phyloP scores from a whole-genome alignment of 2,888 invertebrate species.

The Nemapogon koenigi region DNA sequence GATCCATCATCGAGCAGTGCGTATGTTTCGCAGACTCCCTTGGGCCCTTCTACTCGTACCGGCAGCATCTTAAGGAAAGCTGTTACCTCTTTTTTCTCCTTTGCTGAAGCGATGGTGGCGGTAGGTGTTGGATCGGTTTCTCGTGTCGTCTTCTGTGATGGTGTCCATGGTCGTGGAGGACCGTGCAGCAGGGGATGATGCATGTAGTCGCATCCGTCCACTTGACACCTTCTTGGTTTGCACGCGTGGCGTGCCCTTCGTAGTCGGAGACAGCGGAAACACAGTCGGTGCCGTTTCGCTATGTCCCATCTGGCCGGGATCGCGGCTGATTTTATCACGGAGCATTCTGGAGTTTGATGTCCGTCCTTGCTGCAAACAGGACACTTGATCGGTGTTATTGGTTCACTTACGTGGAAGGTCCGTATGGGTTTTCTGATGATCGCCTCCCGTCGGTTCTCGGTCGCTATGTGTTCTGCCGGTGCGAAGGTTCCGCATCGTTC shows the following conservation, averaged over 20 bases:
- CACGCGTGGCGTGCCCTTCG: constrained; percentile 6
- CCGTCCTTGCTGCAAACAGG: neutral
- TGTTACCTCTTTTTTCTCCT: neutral
- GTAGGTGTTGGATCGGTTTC: neutral
- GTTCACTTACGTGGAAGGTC: neutral
- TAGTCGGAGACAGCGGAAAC: constrained; percentile 11
- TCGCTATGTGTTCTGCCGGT: neutral
- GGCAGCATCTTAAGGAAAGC: constrained; percentile 1
- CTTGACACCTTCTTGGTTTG: constrained; percentile 6
- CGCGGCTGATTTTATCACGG: neutral
- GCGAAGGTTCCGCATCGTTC: neutral
- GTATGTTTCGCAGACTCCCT: constrained; percentile 8
- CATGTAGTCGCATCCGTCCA: constrained; percentile 6
- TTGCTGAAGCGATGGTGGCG: neutral
- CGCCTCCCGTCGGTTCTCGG: neutral
- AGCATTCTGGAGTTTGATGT: neutral
- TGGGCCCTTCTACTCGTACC: constrained; percentile 10
- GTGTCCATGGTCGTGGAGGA: neutral
- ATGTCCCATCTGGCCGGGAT: neutral
- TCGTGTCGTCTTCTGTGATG: neutral
- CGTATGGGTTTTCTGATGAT: neutral
- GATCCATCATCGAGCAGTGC: constrained; percentile 14
- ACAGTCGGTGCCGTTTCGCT: neutral
- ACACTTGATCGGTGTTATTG: too few relatives aligned
- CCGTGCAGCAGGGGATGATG: constrained; percentile 11